phyloP scores from a whole-genome alignment of 1,140 invertebrate species.

The Caenorhabditis inopinata region DNA sequence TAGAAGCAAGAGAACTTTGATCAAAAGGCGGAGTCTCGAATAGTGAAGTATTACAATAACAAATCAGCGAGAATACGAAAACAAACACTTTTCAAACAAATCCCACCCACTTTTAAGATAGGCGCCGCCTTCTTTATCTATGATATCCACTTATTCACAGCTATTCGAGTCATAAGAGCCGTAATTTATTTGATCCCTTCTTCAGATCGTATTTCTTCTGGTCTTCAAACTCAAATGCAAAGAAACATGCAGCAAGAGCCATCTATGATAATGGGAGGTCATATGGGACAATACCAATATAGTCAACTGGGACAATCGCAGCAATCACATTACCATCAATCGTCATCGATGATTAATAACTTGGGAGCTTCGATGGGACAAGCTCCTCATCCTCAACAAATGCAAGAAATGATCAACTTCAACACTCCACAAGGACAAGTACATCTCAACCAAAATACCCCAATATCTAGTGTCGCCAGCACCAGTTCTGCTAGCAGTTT shows the following conservation, averaged over 20 bases:
- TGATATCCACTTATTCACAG: slow-evolving; percentile 1
- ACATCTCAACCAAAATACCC: background rate
- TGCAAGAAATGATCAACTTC: background rate
- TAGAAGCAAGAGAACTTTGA: background rate
- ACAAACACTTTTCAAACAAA: slow-evolving; percentile 5
- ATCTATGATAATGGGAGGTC: background rate
- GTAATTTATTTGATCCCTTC: slow-evolving; percentile 3
- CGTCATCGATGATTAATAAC: background rate
- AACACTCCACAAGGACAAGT: background rate
- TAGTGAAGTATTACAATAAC: background rate
- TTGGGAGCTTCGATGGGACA: background rate
- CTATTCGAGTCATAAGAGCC: background rate
- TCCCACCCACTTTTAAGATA: background rate
- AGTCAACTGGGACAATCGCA: background rate
- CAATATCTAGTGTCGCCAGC: background rate
- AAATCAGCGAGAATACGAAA: slow-evolving; percentile 17
- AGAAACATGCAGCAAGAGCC: background rate
- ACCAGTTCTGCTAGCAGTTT: background rate
- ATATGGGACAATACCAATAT: background rate
- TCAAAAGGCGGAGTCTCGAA: background rate
- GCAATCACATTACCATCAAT: slow-evolving; percentile 18
- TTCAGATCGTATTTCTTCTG: background rate
- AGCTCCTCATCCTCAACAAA: slow-evolving; percentile 3
- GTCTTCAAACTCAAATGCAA: slow-evolving; percentile 1
- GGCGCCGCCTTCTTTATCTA: background rate